phyloP scores from a whole-genome alignment of 2,113 vertebrate species.

The Cariama cristata region DNA sequence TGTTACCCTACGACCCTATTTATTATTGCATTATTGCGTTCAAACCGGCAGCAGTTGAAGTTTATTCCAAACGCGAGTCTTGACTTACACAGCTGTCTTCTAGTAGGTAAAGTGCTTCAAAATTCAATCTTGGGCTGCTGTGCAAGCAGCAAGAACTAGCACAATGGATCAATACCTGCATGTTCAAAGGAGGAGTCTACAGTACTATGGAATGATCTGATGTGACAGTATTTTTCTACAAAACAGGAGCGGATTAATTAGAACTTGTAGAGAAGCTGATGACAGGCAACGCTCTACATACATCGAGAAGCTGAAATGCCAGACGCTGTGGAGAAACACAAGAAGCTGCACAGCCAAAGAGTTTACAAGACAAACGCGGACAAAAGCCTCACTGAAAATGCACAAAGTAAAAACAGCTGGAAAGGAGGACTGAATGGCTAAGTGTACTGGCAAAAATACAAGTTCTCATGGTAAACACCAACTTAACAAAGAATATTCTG shows the following conservation, averaged over 20 bases:
- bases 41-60: neutral
- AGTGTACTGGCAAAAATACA: neutral
- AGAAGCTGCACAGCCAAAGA: neutral
- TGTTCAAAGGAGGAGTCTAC: neutral
- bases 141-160: neutral
- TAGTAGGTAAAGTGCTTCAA: neutral
- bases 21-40: too few species aligned
- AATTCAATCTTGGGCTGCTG: neutral
- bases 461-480: neutral
- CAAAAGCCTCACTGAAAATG: neutral
- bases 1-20: accelerated
- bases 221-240: neutral
- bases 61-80: neutral
- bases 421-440: neutral
- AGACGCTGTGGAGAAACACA: neutral
- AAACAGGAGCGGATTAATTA: neutral
- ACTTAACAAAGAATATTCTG: neutral
- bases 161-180: neutral
- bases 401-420: neutral
- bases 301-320: neutral
- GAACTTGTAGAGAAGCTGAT: neutral
- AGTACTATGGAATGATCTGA: neutral
- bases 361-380: accelerated
- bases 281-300: neutral
- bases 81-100: neutral